Evolutionary conservation across 2,888 invertebrate genomes (phyloP), one percentile per base, ranked within the genome.

Genomic region (Oxycera nigricornis): DNA sequence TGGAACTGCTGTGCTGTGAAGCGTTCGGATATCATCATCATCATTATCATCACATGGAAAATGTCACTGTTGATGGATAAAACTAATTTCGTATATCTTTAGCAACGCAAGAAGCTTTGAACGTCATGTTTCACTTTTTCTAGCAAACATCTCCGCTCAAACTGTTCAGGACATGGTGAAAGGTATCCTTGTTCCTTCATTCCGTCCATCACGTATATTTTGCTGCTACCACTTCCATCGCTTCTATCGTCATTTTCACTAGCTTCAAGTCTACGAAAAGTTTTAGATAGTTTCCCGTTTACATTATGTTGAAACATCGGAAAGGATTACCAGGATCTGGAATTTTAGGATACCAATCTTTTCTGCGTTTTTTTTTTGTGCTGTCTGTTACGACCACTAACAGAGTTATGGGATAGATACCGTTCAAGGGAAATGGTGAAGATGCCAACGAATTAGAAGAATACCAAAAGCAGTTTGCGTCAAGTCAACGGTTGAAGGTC

Each of bases 21-120:
- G 67, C 57, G 41, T 59, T 75, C 30, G 59, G 61, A 76, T 70
- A n/a, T n/a, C 70, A 73, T 75, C 61, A 73, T 74, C 67, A 62
- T 76, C 67, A 76, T 76, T 73, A 61, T 76, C 74, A 74, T 76
- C 73, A 73, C 74, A 74, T 74, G 74, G 74, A 76, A 76, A 74
- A 73, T 76, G 74, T 76, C 76, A 73, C 59, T 62, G 73, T 65
- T 76, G 76, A 76, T 76, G 76, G 74, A 73, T 74, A 76, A 76
- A 76, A 76, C 76, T 76, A 76, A 76, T 76, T 76, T 74, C 70
- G 76, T 67, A 65, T 73, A 61, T 72, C 75, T 73, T 75, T 57
- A 73, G 70, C 72, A 67, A 31, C 11, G 39, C 7, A n/a, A 74
- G 50, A 41, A 39, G 20, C 31, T 67, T 65, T 35, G 73, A 28